Base-by-base conservation (phyloP, 2,797 vertebrate genomes). In the Urophycis tenuis region DNA sequence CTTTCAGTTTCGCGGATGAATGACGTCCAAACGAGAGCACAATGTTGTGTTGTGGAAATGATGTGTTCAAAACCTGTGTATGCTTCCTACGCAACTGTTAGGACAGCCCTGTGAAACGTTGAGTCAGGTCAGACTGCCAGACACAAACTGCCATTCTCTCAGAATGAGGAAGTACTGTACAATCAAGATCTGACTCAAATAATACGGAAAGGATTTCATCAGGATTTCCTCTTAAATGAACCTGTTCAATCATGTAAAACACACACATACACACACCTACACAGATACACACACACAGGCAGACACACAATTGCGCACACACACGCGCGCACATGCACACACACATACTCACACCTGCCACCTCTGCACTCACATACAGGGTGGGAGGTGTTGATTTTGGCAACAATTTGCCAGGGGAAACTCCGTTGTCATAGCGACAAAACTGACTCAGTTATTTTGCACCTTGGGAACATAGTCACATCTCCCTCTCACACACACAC, bases 381-480 rank as follows among this genome's bases (percentile, higher is more conserved):
- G 64, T 31, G 60, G 74, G 60, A 75, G 31, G 34, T 71, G 75
- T 49, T 74, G 75, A 34, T 76, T 73, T 71, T 76, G 78, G 74
- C 75, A 34, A 71, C 25, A 10, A 25, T 32, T n/a, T 75, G 75
- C 45, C n/a, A 70, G 25, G 67, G 64, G 22, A 35, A 39, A 36
- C 75, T 70, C 10, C 17, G 53, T 75, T 74, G 71, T 73, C 32
- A 69, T 67, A 29, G 75, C 11, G 39, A 31, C 25, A 72, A 34
- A 80, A 74, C 64, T 60, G 75, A 80, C 53, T 76, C 78, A 70
- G 78, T 36, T 67, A 29, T 29, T 33, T 33, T 53, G 34, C 36
- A 30, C 67, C 73, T 73, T 76, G 71, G 25, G 41, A 79, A 78
- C 33, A 10, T 8, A 29, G 60, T 34, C 49, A 14, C 25, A 10